These are phyloP conservation scores for Cygnus buccinator DNA, from an alignment of 2,113 vertebrate species.

Conservation along the genomic window DNA sequence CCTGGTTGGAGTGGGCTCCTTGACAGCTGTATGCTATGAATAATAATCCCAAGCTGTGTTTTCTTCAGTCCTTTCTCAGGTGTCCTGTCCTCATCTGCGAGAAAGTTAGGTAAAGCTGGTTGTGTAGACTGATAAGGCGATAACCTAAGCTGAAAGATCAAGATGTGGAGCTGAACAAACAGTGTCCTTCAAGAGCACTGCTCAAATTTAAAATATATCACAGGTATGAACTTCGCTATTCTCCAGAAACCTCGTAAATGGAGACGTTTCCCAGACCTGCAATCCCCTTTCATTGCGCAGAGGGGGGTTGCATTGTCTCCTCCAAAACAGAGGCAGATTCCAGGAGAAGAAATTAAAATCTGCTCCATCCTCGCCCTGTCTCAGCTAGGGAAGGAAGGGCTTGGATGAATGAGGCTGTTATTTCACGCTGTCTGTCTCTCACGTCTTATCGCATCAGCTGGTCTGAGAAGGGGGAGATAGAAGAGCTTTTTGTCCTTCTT, in stretches of 20 bases:
- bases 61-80: background rate
- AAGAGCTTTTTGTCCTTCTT: background rate
- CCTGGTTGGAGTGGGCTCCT: background rate
- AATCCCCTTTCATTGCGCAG: rapidly evolving
- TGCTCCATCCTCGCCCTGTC: background rate
- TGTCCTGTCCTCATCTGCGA: background rate
- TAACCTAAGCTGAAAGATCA: background rate
- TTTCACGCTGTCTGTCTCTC: background rate
- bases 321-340: background rate
- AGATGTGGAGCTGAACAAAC: background rate
- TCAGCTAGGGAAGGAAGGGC: rapidly evolving
- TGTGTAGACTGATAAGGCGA: rapidly evolving
- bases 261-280: background rate
- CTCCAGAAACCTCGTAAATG: background rate
- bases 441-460: rapidly evolving
- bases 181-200: background rate
- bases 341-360: background rate
- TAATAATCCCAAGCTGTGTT: background rate
- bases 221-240: background rate
- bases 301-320: background rate
- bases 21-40: background rate
- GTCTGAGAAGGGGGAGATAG: background rate
- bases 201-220: background rate
- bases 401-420: background rate
- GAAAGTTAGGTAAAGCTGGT: background rate